Base-by-base conservation (phyloP, 2,113 vertebrate species). In the Gyps fulvus region DNA sequence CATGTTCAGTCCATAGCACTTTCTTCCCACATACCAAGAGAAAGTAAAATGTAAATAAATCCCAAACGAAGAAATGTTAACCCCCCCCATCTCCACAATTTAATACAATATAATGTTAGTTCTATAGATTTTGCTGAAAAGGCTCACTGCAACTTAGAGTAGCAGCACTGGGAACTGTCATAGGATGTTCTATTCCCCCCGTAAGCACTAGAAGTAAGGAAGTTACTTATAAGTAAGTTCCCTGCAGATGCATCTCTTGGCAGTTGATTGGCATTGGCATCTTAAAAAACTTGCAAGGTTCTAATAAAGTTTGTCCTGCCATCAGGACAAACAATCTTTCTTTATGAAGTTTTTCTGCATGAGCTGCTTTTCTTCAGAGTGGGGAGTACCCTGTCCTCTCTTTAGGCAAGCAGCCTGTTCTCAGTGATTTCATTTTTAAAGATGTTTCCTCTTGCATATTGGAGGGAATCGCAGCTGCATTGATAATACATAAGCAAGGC, bases 321-420 rank as follows among this genome's bases (percentile, higher is more conserved):
- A 4, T 63, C 49, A 58, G 72, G 52, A 58, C 20, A 62, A 22
- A 63, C 54, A 40, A 73, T 69, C 18, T 58, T 58, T 79, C 23
- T 11, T 52, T 6, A 1, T 55, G 16, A 31, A 13, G 26, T 69
- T 72, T 36, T 38, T 72, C 36, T 63, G n/a, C 42, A 11, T 25
- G 34, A 76, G 42, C 31, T 71, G 45, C 52, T 76, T 76, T 80
- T 83, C 52, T 80, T 71, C 29, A 32, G n/a, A 58, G 19, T 3
- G 34, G 54, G 45, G 45, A 32, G 7, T 40, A 42, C 0, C 0
- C 43, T 1, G 1, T 42, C 26, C 47, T 76, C 40, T 78, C 50
- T 40, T 45, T 19, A 58, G 76, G n/a, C 67, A 87, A 69, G 29
- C 62, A 70, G 59, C 29, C 49, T 38, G 29, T 50, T 77, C 50